Base-by-base conservation (phyloP, 2,797 vertebrate genomes). In the Esox masquinongy region DNA sequence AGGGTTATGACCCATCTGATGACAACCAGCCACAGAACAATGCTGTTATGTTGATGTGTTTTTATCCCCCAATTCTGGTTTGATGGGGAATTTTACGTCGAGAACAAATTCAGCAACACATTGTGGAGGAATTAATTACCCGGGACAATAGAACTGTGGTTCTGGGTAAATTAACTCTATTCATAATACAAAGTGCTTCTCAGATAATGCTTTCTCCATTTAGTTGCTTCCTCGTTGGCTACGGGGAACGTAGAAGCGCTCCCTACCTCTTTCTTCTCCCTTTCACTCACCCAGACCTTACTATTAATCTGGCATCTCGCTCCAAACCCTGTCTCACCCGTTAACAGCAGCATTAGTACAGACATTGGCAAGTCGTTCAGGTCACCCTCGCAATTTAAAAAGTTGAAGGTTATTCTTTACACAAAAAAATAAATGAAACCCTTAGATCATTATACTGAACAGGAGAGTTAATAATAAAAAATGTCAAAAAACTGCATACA, bases 141-240 rank as follows among this genome's bases (percentile, higher is more conserved):
- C 17, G 39, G 31, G 34, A 26, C 29, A 56, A 59, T 39, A 36
- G 49, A 22, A 11, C 26, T 51, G 34, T 19, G 26, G 22, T 19
- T 64, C 14, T 26, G 39, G 26, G 50, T 73, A 66, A 80, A 72
- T 31, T 4, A 3, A 74, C 51, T 67, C 19, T 31, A 75, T 78
- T 72, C 59, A 22, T 73, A 61, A 64, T 16, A 29, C 17, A 17
- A 26, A 11, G 69, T 4, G 2, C 12, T 68, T 73, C 47, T 36
- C 29, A 12, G 64, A 74, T 66, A 15, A 76, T 2, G n/a, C 67
- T 67, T 47, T 70, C 50, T 71, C 22, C 51, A 49, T 72, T 63
- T 26, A 74, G 14, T 34, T 64, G 70, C 63, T 64, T 31, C 2
- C 51, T 72, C 34, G 19, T 1, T 2, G 29, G 68, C 29, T 39